Conservation (phyloP, 2,888 invertebrate genomes). For the Dasypolia templi region DNA sequence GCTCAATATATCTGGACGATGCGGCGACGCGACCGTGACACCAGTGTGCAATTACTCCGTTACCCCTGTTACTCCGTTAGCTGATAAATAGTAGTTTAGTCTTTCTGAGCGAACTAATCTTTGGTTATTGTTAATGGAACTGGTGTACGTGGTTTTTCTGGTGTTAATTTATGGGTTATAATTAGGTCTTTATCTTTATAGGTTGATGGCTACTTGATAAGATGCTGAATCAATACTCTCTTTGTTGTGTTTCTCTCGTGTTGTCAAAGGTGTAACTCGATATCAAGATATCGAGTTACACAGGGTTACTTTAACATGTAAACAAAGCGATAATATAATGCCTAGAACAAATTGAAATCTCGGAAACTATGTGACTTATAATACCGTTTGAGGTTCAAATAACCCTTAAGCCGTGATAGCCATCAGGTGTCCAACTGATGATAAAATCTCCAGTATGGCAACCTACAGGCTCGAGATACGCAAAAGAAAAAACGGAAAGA, state of each 20-base stretch:
- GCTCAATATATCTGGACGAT: conserved; percentile 69
- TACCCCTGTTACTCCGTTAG: conserved; percentile 42
- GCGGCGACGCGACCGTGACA: conserved; percentile 69
- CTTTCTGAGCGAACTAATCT: conserved; percentile 50
- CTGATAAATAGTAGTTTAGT: conserved; percentile 55
- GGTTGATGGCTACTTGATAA: background rate
- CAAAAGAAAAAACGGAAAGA: conserved; percentile 40
- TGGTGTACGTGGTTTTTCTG: conserved; percentile 26
- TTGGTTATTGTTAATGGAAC: conserved; percentile 58
- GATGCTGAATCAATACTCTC: background rate
- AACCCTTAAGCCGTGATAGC: conserved; percentile 16
- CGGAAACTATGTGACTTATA: conserved; percentile 3
- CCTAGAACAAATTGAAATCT: background rate
- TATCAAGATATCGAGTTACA: too few relatives aligned
- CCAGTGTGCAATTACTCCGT: conserved; percentile 67
- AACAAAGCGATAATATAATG: too few relatives aligned
- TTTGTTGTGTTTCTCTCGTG: too few relatives aligned
- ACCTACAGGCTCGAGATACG: conserved; percentile 46
- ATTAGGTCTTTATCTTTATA: too few relatives aligned
- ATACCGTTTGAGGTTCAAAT: conserved; percentile 13
- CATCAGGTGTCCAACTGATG: conserved; percentile 51
- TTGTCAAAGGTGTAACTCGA: background rate
- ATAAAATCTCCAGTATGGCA: conserved; percentile 45
- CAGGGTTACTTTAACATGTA: too few relatives aligned
- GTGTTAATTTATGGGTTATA: background rate